A percentile compares a stretch with the other conserved stretches of the same genome.
Evolutionary conservation across 2,888 invertebrate genomes (phyloP).

Genomic region (Pogonocherus hispidulus): DNA sequence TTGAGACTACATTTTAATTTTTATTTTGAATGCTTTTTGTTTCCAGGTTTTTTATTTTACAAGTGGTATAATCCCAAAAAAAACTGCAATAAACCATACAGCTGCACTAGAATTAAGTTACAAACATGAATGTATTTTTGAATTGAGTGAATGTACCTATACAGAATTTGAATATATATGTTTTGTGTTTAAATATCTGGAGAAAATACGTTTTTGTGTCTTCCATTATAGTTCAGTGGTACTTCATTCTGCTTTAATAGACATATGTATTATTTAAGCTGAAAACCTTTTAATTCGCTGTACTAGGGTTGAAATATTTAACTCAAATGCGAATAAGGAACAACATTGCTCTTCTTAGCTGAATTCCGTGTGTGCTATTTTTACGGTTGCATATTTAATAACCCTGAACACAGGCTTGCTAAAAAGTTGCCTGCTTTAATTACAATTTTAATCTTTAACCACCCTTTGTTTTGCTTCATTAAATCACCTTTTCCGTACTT

Average conservation of each 20-base stretch:
- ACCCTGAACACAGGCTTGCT: constrained; percentile 26
- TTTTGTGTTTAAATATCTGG: too few species aligned
- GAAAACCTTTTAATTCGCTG: background rate
- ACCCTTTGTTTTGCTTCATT: constrained; percentile 52
- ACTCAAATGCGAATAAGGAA: constrained; percentile 12
- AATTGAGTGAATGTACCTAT: too few species aligned
- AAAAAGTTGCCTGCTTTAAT: constrained; percentile 48
- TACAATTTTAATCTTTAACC: constrained; percentile 55
- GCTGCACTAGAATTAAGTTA: too few species aligned
- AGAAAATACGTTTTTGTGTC: too few species aligned
- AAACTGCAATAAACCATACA: too few species aligned
- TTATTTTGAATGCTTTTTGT: too few species aligned
- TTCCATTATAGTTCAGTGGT: too few species aligned
- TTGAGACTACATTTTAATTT: too few species aligned
- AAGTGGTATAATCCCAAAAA: too few species aligned
- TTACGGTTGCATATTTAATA: constrained; percentile 36
- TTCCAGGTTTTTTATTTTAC: too few species aligned
- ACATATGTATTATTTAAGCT: background rate
- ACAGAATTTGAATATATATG: too few species aligned
- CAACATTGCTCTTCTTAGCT: background rate
- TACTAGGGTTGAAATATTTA: background rate
- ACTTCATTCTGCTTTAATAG: background rate
- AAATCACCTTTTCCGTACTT: constrained; percentile 43
- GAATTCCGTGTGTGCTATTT: constrained; percentile 31
- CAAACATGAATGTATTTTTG: too few species aligned